Conservation (phyloP, 1,140 invertebrate species). For the Dinoponera quadriceps region DNA sequence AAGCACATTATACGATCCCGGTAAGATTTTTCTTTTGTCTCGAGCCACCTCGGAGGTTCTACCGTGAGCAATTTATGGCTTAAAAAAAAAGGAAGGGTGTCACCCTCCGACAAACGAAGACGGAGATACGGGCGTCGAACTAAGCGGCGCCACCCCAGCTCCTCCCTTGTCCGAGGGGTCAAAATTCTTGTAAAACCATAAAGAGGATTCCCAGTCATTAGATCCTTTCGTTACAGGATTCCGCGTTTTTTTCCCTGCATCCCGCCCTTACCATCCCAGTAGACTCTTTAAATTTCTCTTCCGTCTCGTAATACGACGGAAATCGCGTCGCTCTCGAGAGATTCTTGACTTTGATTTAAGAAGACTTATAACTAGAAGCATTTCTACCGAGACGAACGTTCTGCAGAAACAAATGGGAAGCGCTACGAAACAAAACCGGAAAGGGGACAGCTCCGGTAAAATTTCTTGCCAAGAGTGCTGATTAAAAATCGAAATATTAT, state of each 20-base stretch:
- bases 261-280: constrained; percentile 26
- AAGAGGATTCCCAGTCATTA: constrained; percentile 85
- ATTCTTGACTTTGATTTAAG: constrained; percentile 49
- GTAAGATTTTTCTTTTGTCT: constrained; percentile 83
- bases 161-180: constrained; percentile 76
- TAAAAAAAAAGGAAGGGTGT: constrained; percentile 75
- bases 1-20: constrained; percentile 83
- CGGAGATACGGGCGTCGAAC: constrained; percentile 77
- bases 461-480: background rate
- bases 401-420: constrained; percentile 15
- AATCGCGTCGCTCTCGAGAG: constrained; percentile 45
- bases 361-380: constrained; percentile 36
- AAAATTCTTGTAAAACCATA: constrained; percentile 85
- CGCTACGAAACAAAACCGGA: background rate
- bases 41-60: constrained; percentile 77
- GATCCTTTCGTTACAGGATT: constrained; percentile 80
- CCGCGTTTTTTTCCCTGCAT: constrained; percentile 47
- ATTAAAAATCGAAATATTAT: background rate
- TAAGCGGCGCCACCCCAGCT: constrained; percentile 67
- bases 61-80: constrained; percentile 82
- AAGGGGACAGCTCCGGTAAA: background rate
- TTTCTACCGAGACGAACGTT: constrained; percentile 28
- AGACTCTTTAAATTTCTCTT: constrained; percentile 51
- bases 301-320: constrained; percentile 35
- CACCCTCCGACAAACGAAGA: constrained; percentile 64